phyloP scores from a whole-genome alignment of 2,888 invertebrate genomes.

The Chloromyia formosa region DNA sequence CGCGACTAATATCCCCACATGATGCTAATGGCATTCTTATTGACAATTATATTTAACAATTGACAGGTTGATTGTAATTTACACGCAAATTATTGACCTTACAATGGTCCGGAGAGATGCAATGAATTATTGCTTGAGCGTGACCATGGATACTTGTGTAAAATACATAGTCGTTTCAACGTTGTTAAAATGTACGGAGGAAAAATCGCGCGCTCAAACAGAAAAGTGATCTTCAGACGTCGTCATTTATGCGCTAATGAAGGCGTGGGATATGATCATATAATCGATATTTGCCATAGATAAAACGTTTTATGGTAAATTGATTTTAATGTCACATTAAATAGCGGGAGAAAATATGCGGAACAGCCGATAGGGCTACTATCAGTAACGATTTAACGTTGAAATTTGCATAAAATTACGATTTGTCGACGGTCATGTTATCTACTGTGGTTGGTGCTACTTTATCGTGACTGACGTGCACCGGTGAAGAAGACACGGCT shows the following conservation, averaged over 20 bases:
- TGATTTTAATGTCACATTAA: constrained; percentile 24
- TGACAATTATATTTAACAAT: constrained; percentile 45
- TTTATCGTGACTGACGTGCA: too few species aligned
- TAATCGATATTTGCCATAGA: not conserved
- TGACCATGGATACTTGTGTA: constrained; percentile 12
- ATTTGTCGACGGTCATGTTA: too few species aligned
- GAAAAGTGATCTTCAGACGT: constrained; percentile 2
- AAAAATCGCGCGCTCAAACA: too few species aligned
- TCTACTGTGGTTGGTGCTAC: too few species aligned
- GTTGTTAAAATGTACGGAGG: too few species aligned
- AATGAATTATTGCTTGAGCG: constrained; percentile 40
- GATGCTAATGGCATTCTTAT: constrained; percentile 45
- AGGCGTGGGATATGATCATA: constrained; percentile 32
- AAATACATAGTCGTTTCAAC: too few species aligned
- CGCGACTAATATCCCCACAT: constrained; percentile 20
- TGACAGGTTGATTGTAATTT: constrained; percentile 44
- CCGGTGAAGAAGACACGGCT: too few species aligned
- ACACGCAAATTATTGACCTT: constrained; percentile 43
- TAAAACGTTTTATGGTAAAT: constrained; percentile 4
- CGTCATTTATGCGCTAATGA: constrained; percentile 31
- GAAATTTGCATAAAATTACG: too few species aligned
- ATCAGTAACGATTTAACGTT: too few species aligned
- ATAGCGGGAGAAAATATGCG: constrained; percentile 4
- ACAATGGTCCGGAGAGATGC: constrained; percentile 31
- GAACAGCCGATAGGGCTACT: not conserved